phyloP scores from a whole-genome alignment of 2,113 vertebrate genomes.

The Mixornis gularis region DNA sequence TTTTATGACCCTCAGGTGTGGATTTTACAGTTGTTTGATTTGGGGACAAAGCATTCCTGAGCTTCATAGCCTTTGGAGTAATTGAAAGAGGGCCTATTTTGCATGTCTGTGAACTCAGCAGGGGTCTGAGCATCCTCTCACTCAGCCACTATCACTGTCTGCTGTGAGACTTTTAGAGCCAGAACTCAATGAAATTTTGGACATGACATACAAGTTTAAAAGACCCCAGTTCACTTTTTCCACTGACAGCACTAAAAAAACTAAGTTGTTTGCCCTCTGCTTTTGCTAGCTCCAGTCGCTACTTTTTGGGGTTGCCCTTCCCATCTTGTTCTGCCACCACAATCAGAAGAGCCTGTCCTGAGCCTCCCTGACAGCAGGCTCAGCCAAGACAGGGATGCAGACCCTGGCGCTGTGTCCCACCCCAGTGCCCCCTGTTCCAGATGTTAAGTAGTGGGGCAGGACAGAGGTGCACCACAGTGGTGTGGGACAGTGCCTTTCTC shows the following conservation, averaged over 20 bases:
- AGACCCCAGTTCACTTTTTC: neutral
- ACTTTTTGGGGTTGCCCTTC: accelerated
- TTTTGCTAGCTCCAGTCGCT: neutral
- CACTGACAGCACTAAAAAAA: neutral
- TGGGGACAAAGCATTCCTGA: neutral
- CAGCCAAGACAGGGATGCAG: neutral
- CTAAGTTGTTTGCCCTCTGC: neutral
- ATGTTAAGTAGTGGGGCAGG: neutral
- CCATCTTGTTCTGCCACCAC: neutral
- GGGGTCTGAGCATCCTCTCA: neutral
- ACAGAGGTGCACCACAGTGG: accelerated
- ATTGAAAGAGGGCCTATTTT: neutral
- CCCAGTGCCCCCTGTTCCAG: accelerated
- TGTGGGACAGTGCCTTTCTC: accelerated
- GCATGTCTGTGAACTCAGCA: neutral
- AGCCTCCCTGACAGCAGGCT: neutral
- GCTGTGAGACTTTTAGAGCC: neutral
- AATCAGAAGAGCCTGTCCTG: neutral
- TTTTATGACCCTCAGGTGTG: neutral
- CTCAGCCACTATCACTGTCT: neutral
- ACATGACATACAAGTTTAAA: neutral
- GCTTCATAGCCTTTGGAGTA: neutral
- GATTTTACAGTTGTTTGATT: neutral
- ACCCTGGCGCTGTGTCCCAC: accelerated
- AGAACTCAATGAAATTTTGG: neutral